A percentile compares a stretch with the other conserved stretches of the same genome.
These are phyloP conservation scores for Cyphomyrus discorhynchus DNA, from an alignment of 2,113 vertebrate genomes.

Conservation along the genomic window DNA sequence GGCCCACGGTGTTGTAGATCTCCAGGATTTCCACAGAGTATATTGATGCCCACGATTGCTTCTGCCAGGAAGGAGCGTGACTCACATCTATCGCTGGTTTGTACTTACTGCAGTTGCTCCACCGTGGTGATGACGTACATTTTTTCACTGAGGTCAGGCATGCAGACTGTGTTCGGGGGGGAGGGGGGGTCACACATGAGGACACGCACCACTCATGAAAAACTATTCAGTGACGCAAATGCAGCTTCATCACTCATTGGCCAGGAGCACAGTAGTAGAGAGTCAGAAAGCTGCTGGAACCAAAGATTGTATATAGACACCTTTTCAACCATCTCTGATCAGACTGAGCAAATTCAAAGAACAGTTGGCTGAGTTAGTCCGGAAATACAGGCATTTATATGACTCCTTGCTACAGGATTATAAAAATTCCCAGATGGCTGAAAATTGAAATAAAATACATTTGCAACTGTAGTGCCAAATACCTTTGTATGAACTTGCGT, in stretches of 20 bases:
- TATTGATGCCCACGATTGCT: not conserved
- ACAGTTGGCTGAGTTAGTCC: not conserved
- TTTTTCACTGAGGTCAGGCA: not conserved
- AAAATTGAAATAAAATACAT: not conserved
- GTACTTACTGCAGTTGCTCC: not conserved
- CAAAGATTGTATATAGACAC: not conserved
- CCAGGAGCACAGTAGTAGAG: not conserved
- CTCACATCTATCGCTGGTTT: not conserved
- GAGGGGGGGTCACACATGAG: not conserved
- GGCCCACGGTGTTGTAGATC: not conserved
- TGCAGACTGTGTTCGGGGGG: not conserved
- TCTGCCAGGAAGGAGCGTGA: not conserved
- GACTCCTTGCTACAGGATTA: not conserved
- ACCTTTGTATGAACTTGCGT: not conserved
- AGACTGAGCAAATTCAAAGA: not conserved
- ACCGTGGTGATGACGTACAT: not conserved
- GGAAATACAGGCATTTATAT: not conserved
- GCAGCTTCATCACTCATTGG: not conserved
- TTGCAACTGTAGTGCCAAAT: not conserved
- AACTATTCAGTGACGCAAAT: not conserved
- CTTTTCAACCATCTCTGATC: not conserved
- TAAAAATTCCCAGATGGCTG: not conserved
- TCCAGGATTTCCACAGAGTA: not conserved
- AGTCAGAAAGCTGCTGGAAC: not conserved
- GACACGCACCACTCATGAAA: not conserved